Evolutionary conservation across 2,113 vertebrate species (phyloP).

Genomic region (Calyptommatus sinebrachiatus): DNA sequence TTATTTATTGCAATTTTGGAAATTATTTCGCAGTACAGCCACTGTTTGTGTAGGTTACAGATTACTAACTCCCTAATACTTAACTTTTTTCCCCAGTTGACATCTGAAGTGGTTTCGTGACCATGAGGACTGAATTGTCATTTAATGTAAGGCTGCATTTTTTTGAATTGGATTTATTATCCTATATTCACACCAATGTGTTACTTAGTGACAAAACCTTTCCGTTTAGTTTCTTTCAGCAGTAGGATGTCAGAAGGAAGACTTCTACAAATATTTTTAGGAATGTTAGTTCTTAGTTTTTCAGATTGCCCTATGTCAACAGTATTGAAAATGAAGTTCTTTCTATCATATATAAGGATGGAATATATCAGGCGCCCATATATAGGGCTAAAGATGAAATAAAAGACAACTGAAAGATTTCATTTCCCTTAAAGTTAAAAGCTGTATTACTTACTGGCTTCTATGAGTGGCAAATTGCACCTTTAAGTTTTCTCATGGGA

Average conservation of each 20-base stretch:
- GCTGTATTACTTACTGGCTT: neutral
- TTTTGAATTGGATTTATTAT: neutral
- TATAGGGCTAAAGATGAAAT: conserved; percentile 26
- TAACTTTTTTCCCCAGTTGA: neutral
- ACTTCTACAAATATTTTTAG: neutral
- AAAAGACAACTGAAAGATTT: conserved; percentile 1
- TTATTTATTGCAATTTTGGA: neutral
- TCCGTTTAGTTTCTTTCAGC: neutral
- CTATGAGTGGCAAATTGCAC: neutral
- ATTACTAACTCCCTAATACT: neutral
- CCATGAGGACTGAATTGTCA: neutral
- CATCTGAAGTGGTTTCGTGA: neutral
- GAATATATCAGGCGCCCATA: conserved; percentile 43
- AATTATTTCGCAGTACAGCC: no score
- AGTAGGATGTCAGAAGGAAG: neutral
- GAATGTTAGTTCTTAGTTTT: conserved; percentile 38
- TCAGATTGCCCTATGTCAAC: conserved; percentile 43
- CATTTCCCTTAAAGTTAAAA: neutral
- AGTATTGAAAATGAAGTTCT: conserved; percentile 12
- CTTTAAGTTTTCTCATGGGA: conserved; percentile 76
- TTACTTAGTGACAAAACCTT: neutral
- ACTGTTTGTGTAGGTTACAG: no score
- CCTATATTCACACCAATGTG: neutral
- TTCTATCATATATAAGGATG: conserved; percentile 31
- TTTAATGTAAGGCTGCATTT: neutral